Base-by-base conservation (phyloP, 2,888 invertebrate species). In the Drosophila peninsularis region DNA sequence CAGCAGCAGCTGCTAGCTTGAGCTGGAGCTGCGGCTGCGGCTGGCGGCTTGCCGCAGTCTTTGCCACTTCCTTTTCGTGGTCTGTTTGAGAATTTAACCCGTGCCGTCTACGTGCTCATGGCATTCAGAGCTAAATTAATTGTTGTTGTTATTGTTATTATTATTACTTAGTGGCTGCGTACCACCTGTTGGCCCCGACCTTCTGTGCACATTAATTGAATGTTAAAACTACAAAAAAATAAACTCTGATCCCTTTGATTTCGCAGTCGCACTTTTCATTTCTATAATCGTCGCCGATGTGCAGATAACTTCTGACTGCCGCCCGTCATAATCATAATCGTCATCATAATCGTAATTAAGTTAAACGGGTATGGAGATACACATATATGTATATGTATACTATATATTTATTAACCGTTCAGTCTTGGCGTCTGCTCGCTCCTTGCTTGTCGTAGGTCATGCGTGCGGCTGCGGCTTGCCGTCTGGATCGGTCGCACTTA, bases 21-120 rank as follows among this genome's bases (percentile, higher is more conserved):
- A 14, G 14, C 19, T 24, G 24, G 24, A 24, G 24, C 24, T 24
- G 24, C 24, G 36, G n/a, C n/a, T 11, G 17, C 10, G 36, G 36
- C 61, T 74, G 87, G 84, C 84, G 84, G 84, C 87, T 75, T 87
- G 89, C 89, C 88, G 55, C 83, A 83, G 83, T 83, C 89, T 83
- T 84, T 69, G 89, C 89, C 83, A 84, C 83, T 84, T 84, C 83
- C 83, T 89, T 78, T 89, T 84, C 88, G 89, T 83, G 83, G 89
- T 89, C 83, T 83, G 83, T 42, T 83, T 78, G 54, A 86, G 71
- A 82, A 67, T 64, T 70, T 55, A 89, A 73, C 83, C 85, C 83
- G 83, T 84, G 83, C 83, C 83, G 78, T 68, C 68, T 67, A 83
- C 88, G 81, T 89, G 87, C 71, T 30, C 84, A 69, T 72, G 72